Conservation (phyloP, 2,113 vertebrate species). For the Arothron firmamentum region DNA sequence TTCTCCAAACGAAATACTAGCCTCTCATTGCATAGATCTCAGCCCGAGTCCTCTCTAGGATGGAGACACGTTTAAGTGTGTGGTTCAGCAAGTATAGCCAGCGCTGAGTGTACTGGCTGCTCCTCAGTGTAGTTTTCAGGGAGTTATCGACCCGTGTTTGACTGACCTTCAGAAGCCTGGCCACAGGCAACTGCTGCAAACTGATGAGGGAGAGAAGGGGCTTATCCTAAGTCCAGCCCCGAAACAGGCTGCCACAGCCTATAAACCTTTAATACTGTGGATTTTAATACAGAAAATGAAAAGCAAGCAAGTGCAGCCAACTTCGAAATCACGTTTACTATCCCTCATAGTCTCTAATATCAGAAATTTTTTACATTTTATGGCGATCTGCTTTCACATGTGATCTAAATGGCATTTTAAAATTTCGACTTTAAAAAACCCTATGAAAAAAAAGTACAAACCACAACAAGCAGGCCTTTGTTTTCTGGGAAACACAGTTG, state of each 20-base stretch:
- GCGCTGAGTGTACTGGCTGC: constrained; percentile 25
- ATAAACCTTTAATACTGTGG: not conserved
- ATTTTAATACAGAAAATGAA: not conserved
- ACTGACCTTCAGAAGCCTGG: constrained; percentile 67
- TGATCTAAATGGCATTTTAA: not conserved
- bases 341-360: not conserved
- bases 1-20: constrained; percentile 24
- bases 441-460: constrained; percentile 18
- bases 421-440: not conserved
- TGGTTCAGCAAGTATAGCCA: constrained; percentile 20
- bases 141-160: constrained; percentile 51
- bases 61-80: constrained; percentile 3
- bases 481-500: constrained; percentile 44
- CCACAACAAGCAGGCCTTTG: constrained; percentile 57
- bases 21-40: constrained; percentile 15
- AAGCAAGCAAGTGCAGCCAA: not conserved
- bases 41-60: constrained; percentile 5
- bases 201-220: constrained; percentile 28
- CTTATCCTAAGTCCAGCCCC: constrained; percentile 8
- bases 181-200: constrained; percentile 27
- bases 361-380: not conserved
- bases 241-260: constrained; percentile 5
- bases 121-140: constrained; percentile 27
- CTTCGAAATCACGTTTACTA: not conserved
- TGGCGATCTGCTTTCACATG: not conserved